Conservation (phyloP, 1,140 invertebrate species). For the Diprion similis region DNA sequence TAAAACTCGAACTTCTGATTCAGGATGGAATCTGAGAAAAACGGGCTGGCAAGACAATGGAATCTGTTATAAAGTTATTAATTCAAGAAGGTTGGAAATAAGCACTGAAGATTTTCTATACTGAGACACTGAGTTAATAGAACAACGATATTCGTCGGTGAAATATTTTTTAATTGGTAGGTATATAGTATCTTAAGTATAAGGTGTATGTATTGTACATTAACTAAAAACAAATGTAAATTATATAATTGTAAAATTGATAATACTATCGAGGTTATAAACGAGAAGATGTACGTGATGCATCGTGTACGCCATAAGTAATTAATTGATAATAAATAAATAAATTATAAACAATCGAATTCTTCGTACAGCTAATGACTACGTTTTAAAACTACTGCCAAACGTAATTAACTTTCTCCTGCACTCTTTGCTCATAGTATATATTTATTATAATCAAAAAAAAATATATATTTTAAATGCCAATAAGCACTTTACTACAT, state of each 20-base stretch:
- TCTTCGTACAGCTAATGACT: conserved; percentile 1
- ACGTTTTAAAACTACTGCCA: not conserved
- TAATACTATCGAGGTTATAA: not conserved
- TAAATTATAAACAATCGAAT: not conserved
- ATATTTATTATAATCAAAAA: too few species aligned
- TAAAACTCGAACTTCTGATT: not conserved
- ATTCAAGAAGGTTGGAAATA: too few species aligned
- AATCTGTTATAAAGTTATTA: conserved; percentile 5
- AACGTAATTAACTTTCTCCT: too few species aligned
- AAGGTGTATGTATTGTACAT: not conserved
- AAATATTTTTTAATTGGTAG: not conserved
- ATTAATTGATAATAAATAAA: too few species aligned
- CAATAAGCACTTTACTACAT: too few species aligned
- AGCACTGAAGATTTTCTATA: too few species aligned
- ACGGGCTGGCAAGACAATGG: conserved; percentile 12
- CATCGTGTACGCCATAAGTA: not conserved
- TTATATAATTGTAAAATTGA: not conserved
- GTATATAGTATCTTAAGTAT: not conserved
- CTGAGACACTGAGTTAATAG: too few species aligned
- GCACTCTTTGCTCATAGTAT: too few species aligned
- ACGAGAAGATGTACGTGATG: not conserved
- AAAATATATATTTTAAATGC: too few species aligned
- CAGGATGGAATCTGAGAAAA: not conserved
- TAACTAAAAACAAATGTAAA: not conserved
- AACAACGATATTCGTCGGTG: not conserved